Evolutionary conservation across 2,113 vertebrate species (phyloP).

Genomic region (Cochlearius cochlearius): DNA sequence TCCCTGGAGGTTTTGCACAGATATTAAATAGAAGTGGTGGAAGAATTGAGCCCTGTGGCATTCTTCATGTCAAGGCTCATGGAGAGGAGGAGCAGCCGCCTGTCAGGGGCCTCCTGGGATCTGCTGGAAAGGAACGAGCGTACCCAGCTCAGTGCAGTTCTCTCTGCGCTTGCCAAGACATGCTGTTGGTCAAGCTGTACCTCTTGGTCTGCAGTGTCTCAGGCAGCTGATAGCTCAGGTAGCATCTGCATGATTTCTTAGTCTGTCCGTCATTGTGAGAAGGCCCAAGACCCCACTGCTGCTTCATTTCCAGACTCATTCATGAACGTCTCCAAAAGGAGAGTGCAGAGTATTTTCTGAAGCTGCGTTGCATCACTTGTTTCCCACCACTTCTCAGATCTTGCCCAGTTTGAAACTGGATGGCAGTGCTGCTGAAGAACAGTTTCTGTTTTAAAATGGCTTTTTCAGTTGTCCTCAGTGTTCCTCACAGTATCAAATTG

Average conservation of each 20-base stretch:
- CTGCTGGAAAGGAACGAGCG: background rate
- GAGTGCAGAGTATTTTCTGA: background rate
- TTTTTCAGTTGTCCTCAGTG: background rate
- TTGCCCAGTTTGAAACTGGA: background rate
- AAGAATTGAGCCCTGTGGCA: slow-evolving; percentile 2
- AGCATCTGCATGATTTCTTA: background rate
- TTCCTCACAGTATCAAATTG: background rate
- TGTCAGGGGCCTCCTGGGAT: background rate
- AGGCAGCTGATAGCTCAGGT: background rate
- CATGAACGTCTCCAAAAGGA: background rate
- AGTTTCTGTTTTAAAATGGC: background rate
- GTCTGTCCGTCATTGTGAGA: background rate
- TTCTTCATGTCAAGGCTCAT: background rate
- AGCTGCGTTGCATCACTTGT: background rate
- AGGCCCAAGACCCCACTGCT: background rate
- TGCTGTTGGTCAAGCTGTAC: background rate
- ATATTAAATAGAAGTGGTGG: slow-evolving; percentile 16
- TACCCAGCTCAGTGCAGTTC: background rate
- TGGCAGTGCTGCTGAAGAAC: background rate
- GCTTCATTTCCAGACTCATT: background rate
- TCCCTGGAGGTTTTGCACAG: background rate
- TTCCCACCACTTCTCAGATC: background rate
- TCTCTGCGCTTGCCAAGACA: background rate
- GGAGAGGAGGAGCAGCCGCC: background rate
- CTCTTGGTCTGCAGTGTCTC: background rate